phyloP scores from a whole-genome alignment of 2,113 vertebrate genomes.

The Ondatra zibethicus region DNA sequence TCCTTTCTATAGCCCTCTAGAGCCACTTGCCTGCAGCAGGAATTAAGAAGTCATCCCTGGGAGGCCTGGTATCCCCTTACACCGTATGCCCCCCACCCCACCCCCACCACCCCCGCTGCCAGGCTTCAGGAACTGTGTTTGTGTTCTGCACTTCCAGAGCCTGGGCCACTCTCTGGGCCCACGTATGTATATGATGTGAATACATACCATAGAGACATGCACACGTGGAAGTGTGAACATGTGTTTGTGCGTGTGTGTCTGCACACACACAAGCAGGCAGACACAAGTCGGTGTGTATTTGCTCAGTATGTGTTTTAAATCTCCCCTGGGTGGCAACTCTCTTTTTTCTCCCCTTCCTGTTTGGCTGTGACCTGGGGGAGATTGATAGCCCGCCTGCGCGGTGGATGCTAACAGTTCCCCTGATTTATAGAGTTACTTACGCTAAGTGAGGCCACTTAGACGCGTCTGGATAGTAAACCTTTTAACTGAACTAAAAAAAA shows the following conservation, averaged over 20 bases:
- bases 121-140: rapidly evolving
- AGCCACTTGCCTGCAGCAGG: background rate
- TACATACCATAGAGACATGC: background rate
- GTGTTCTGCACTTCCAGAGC: background rate
- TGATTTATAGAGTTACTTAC: slow-evolving; percentile 99
- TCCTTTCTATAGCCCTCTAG: background rate
- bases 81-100: background rate
- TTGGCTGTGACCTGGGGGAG: slow-evolving; percentile 94
- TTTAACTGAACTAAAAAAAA: slow-evolving; percentile 88
- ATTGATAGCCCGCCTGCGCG: slow-evolving; percentile 95
- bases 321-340: slow-evolving; percentile 81
- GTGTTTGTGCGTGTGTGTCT: background rate
- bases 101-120: no score
- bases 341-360: slow-evolving; percentile 90
- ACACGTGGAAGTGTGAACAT: background rate
- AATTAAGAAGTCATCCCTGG: background rate
- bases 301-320: slow-evolving; percentile 56
- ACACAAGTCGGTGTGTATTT: background rate
- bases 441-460: slow-evolving; percentile 97
- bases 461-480: slow-evolving; percentile 93
- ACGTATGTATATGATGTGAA: background rate
- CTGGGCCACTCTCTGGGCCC: background rate
- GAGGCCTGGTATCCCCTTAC: background rate
- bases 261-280: background rate
- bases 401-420: slow-evolving; percentile 95